phyloP scores from a whole-genome alignment of 2,888 invertebrate genomes.

The Ellobium chinense region DNA sequence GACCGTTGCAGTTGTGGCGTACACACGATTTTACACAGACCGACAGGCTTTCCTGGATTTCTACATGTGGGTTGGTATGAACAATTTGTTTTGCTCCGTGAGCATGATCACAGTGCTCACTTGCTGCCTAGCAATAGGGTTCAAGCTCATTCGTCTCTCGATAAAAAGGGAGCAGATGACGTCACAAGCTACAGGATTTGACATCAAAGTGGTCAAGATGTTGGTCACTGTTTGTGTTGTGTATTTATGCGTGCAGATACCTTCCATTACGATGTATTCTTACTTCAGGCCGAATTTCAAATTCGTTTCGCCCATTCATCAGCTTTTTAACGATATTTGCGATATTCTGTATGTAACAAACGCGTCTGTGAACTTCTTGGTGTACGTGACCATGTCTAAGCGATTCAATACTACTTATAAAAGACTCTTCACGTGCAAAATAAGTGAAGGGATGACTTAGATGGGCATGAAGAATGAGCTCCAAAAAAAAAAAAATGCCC shows the following conservation, averaged over 20 bases:
- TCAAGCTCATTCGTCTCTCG: not conserved
- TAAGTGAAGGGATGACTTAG: not conserved
- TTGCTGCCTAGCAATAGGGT: constrained; percentile 13
- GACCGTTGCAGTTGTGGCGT: not conserved
- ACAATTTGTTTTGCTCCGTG: constrained; percentile 14
- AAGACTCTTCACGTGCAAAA: not conserved
- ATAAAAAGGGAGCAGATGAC: constrained; percentile 3
- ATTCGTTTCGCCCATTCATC: not conserved
- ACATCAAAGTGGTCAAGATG: constrained; percentile 26
- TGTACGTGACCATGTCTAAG: constrained; percentile 22
- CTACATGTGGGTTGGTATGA: constrained; percentile 27
- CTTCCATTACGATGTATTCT: not conserved
- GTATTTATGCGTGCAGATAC: constrained; percentile 10
- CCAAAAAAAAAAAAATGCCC: no score
- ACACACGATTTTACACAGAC: not conserved
- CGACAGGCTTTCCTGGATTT: not conserved
- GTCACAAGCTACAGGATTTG: constrained; percentile 3
- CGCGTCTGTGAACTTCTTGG: constrained; percentile 5
- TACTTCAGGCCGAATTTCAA: constrained; percentile 17
- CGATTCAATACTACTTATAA: constrained; percentile 12
- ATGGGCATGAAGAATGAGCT: not conserved
- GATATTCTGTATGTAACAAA: constrained; percentile 10
- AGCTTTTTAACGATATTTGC: not conserved
- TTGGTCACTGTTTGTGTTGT: constrained; percentile 1
- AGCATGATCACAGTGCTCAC: not conserved